These are phyloP conservation scores for Drosophila simulans DNA, from an alignment of 1,140 invertebrate genomes.

Conservation along the genomic window DNA sequence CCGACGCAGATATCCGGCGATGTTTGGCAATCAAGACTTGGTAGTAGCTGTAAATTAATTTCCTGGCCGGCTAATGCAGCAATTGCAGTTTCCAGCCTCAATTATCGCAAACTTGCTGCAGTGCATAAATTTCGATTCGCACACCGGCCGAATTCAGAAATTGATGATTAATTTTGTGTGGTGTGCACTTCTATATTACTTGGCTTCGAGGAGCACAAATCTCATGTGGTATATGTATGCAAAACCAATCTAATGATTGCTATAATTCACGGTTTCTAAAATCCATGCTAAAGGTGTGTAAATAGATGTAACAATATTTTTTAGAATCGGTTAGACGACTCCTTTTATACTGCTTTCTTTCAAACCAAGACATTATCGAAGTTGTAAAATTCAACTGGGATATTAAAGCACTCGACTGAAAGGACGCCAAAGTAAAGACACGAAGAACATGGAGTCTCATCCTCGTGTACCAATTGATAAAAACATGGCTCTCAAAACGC, in stretches of 20 bases:
- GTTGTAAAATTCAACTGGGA: too few species aligned
- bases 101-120: constrained; percentile 67
- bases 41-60: constrained; percentile 64
- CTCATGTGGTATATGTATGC: neutral
- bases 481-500: constrained; percentile 46
- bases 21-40: constrained; percentile 53
- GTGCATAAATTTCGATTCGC: constrained; percentile 68
- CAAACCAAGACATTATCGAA: too few species aligned
- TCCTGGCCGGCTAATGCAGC: constrained; percentile 37
- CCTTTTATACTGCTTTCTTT: too few species aligned
- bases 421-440: neutral
- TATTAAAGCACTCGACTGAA: too few species aligned
- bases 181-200: constrained; percentile 42
- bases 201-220: neutral
- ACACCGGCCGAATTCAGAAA: constrained; percentile 17
- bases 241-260: too few species aligned
- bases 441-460: constrained; percentile 3
- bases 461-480: constrained; percentile 33
- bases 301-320: too few species aligned
- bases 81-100: constrained; percentile 53
- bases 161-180: constrained; percentile 75
- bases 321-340: too few species aligned
- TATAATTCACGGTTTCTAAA: too few species aligned
- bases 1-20: constrained; percentile 13
- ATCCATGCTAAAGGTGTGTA: too few species aligned